Evolutionary conservation across 2,797 vertebrate species (phyloP).

Genomic region (Parotocinclus haroldoi): DNA sequence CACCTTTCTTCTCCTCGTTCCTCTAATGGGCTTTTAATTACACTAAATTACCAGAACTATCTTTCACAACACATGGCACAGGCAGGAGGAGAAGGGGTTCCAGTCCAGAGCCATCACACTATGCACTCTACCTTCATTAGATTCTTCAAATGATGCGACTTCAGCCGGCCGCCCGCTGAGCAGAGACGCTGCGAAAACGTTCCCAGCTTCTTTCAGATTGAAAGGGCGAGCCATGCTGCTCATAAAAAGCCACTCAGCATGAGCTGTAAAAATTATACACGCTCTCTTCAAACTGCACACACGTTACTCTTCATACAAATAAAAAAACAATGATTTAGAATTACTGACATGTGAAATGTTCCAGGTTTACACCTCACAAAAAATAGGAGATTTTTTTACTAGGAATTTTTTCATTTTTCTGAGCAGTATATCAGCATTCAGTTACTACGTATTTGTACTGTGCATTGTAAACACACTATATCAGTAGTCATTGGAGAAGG

Average conservation of each 20-base stretch:
- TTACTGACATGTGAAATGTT: too few species aligned
- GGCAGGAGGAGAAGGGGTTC: background rate
- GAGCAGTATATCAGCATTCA: too few species aligned
- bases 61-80: conserved; percentile 14
- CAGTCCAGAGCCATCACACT: conserved; percentile 1
- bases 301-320: too few species aligned
- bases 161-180: background rate
- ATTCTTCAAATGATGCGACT: background rate
- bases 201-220: background rate
- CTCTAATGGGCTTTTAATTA: conserved; percentile 45
- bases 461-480: too few species aligned
- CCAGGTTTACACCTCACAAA: too few species aligned
- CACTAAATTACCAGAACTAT: conserved; percentile 26
- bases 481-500: background rate
- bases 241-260: conserved; percentile 8
- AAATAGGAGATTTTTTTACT: too few species aligned
- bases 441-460: too few species aligned
- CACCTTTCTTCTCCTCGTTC: conserved; percentile 26
- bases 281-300: background rate
- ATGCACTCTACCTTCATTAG: conserved; percentile 8
- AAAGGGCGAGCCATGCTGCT: background rate
- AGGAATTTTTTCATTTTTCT: too few species aligned
- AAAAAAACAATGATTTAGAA: too few species aligned
- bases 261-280: background rate
- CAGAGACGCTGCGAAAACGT: background rate